Conservation (phyloP, 2,797 vertebrate species). For the Xerus rutilus region DNA sequence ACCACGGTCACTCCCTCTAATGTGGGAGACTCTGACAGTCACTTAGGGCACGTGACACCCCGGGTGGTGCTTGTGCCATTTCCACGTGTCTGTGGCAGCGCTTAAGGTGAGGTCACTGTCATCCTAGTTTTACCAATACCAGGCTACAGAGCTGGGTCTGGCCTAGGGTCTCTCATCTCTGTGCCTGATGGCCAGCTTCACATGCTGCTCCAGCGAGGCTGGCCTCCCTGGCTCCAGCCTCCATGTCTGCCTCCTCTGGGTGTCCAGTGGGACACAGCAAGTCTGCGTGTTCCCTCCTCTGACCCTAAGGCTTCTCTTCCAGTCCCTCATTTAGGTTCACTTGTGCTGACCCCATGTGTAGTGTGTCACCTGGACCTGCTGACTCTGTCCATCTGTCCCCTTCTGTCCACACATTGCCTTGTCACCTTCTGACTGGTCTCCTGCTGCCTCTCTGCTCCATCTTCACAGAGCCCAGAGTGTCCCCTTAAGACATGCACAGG, state of each 20-base stretch:
- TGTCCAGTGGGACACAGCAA: not conserved
- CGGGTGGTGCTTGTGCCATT: too few relatives aligned
- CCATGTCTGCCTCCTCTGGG: not conserved
- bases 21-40: too few relatives aligned
- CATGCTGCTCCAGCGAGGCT: not conserved
- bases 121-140: not conserved
- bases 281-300: not conserved
- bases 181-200: too few relatives aligned
- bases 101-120: not conserved
- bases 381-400: not conserved
- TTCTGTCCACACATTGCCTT: not conserved
- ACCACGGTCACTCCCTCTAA: rapidly evolving
- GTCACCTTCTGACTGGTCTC: not conserved
- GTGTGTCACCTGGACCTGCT: not conserved
- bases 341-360: not conserved
- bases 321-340: not conserved
- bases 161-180: not conserved
- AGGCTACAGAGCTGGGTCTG: not conserved
- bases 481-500: rapidly evolving
- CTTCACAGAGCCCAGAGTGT: not conserved
- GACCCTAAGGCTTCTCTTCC: not conserved
- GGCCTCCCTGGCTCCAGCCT: not conserved
- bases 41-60: rapidly evolving
- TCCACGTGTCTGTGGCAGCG: rapidly evolving
- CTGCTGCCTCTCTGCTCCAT: not conserved